Percentiles rank a stretch among this genome's conserved stretches.
phyloP scores from a whole-genome alignment of 2,797 vertebrate species.

The Tragopan temminckii region DNA sequence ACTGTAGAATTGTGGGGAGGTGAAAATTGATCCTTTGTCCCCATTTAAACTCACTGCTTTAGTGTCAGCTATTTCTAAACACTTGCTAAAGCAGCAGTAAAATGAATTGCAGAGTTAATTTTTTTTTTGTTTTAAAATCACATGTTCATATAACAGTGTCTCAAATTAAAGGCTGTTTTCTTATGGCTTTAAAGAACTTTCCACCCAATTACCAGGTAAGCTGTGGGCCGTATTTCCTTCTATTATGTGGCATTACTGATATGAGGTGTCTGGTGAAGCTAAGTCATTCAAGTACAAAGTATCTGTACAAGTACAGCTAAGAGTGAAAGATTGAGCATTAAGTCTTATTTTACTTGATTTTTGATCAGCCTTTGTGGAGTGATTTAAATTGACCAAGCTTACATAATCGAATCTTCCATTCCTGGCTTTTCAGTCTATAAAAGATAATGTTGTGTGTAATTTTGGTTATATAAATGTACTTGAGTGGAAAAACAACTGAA shows the following conservation, averaged over 20 bases:
- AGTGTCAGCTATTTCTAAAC: constrained; percentile 16
- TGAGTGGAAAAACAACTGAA: constrained; percentile 49
- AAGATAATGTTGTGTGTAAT: constrained; percentile 21
- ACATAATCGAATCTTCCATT: not conserved
- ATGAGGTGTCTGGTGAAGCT: not conserved
- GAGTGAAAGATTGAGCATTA: not conserved
- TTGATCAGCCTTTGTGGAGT: not conserved
- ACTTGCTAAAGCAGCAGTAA: not conserved
- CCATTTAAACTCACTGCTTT: constrained; percentile 5
- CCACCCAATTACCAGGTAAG: not conserved
- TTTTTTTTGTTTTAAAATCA: not conserved
- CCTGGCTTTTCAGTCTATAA: constrained; percentile 1
- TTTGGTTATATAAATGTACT: constrained; percentile 39
- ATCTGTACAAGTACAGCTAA: not conserved
- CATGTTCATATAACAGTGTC: not conserved
- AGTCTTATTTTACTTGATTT: not conserved
- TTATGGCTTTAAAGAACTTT: not conserved
- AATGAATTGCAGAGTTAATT: not conserved
- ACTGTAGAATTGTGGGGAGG: not conserved
- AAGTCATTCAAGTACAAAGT: not conserved
- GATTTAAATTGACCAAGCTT: not conserved
- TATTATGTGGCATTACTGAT: not conserved
- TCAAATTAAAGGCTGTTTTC: not conserved
- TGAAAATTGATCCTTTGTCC: constrained; percentile 14
- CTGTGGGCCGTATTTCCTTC: not conserved